Base-by-base conservation (phyloP, 1,140 invertebrate species). In the Pseudomyrmex sp. region DNA sequence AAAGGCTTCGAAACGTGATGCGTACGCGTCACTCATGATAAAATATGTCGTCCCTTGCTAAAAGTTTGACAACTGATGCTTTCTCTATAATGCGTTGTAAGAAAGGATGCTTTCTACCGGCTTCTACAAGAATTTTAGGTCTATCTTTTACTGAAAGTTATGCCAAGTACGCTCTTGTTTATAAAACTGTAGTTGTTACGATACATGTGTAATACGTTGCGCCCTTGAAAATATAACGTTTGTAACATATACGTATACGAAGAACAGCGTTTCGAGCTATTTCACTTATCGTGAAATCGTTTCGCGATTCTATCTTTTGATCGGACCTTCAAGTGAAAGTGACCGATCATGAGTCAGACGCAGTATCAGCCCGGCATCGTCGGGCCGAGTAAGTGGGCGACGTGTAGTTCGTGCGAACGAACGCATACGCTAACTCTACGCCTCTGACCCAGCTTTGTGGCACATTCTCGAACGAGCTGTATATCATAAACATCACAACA, bases 401-500 rank as follows among this genome's bases (percentile, higher is more conserved):
- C 13, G 0, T 15, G 56, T 12, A n/a, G 15, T 50, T 76, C 35
- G 35, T n/a, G 13, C 20, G 12, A 3, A 26, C 54, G 0, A 5
- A 35, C 4, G 35, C 20, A 13, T n/a, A 1, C n/a, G 54, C 15
- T 0, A 20, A 12, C 4, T 23, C 8, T 79, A 79, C 65, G 20
- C 10, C 10, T 26, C 2, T 70, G 44, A 0, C 72, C 15, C 15
- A 13, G 13, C n/a, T n/a, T 72, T 61, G 70, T 35, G 35, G 23
- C 15, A n/a, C 46, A 44, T 63, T 52, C 61, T 66, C 15, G 44
- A 18, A 70, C 59, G 20, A 79, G 65, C 35, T 72, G 35, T 35
- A 35, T 35, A 58, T 48, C 76, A 59, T 48, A 59, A 80, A 75
- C 44, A 75, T 65, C 20, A 75, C 63, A 54, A 80, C 56, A 80